Conservation (phyloP, 2,888 invertebrate genomes). For the Danaus chrysippus region DNA sequence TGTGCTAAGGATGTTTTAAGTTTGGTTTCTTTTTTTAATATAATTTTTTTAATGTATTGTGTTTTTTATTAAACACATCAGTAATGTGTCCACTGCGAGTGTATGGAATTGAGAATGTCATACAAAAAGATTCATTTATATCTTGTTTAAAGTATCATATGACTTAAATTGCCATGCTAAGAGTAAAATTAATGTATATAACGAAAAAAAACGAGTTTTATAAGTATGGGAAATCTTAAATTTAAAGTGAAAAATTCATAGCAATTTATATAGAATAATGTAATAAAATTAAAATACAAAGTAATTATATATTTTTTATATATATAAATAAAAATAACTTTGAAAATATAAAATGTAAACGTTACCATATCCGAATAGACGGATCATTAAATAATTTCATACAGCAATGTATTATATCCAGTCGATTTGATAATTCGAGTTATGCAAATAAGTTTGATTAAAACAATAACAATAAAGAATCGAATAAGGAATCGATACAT, state of each 20-base stretch:
- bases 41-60: constrained; percentile 6
- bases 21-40: constrained; percentile 15
- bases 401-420: constrained; percentile 14
- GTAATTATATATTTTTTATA: neutral
- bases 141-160: no score
- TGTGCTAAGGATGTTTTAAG: constrained; percentile 14
- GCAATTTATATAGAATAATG: neutral
- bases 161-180: no score
- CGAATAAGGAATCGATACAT: constrained; percentile 69
- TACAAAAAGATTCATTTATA: no score
- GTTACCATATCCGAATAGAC: neutral
- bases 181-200: no score
- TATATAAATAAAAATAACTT: no score
- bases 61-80: neutral
- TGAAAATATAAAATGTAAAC: neutral
- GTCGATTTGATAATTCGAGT: constrained; percentile 32
- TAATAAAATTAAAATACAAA: constrained; percentile 8
- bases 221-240: no score
- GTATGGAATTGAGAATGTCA: no score
- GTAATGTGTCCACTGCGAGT: constrained; percentile 4
- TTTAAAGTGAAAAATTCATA: neutral
- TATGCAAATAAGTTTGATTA: constrained; percentile 67
- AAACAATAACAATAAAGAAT: constrained; percentile 66
- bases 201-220: no score
- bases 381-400: neutral